Percentiles rank a stretch among this genome's conserved stretches.
phyloP scores from a whole-genome alignment of 2,888 invertebrate species.

The Monopis laevigella region DNA sequence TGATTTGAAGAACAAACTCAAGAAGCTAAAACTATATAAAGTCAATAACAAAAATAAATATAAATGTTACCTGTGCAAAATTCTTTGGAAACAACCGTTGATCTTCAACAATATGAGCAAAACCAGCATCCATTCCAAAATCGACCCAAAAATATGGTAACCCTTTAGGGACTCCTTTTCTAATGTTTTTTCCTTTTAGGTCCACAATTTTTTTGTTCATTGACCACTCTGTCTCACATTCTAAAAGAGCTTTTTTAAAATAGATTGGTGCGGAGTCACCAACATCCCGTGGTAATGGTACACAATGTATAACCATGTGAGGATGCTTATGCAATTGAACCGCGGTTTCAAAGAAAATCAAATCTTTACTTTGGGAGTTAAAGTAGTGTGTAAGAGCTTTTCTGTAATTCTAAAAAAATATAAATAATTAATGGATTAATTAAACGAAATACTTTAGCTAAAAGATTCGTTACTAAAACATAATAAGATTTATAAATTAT shows the following conservation, averaged over 20 bases:
- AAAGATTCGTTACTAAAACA: no score
- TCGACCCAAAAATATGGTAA: conserved; percentile 95
- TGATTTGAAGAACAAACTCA: no score
- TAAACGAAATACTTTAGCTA: neutral
- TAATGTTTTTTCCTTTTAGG: conserved; percentile 72
- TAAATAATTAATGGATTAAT: conserved; percentile 4
- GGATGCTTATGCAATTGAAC: conserved; percentile 76
- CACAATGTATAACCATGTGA: conserved; percentile 89
- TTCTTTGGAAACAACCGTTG: conserved; percentile 84
- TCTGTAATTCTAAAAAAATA: conserved; percentile 71
- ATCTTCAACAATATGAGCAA: conserved; percentile 97
- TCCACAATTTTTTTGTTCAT: conserved; percentile 86
- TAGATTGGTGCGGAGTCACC: conserved; percentile 94
- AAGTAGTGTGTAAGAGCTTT: conserved; percentile 84
- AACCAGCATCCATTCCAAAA: conserved; percentile 91
- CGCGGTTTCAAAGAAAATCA: conserved; percentile 92
- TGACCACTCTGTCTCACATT: conserved; percentile 95
- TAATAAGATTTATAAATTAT: no score
- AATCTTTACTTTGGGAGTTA: conserved; percentile 75
- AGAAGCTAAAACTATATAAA: no score
- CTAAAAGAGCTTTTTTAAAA: conserved; percentile 97
- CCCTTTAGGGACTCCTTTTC: conserved; percentile 88
- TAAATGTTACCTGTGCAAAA: conserved; percentile 82
- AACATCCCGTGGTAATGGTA: conserved; percentile 84
- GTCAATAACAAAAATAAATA: neutral